Conservation (phyloP, 2,888 invertebrate species). For the Drosophila siamana region DNA sequence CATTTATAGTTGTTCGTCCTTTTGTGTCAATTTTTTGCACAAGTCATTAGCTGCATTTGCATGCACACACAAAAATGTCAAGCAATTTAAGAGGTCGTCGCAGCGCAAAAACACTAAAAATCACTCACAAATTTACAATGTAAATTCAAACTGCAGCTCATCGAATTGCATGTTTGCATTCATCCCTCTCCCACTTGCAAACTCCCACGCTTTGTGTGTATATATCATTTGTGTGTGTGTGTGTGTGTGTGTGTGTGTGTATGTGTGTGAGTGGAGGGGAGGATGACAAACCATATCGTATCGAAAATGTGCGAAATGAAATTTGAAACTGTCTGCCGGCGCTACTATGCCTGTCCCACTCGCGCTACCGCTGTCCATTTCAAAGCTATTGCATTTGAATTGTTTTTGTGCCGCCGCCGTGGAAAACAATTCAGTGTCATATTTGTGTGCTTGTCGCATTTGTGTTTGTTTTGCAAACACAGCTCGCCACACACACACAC, state of each 20-base stretch:
- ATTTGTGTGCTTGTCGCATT: constrained; percentile 56
- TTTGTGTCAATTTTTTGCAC: constrained; percentile 26
- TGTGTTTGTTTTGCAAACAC: constrained; percentile 60
- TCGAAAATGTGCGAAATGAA: constrained; percentile 72
- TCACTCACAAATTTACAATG: constrained; percentile 70
- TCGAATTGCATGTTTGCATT: constrained; percentile 55
- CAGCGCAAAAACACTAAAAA: constrained; percentile 54
- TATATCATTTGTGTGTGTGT: not conserved
- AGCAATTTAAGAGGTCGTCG: constrained; percentile 41
- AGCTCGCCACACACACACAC: constrained; percentile 1
- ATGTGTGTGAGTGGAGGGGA: not conserved
- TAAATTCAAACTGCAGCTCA: constrained; percentile 53
- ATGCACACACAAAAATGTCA: constrained; percentile 38
- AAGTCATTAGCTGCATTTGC: constrained; percentile 55
- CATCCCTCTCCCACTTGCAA: not conserved
- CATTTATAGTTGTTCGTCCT: not conserved
- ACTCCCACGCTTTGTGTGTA: not conserved
- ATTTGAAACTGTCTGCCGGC: constrained; percentile 58
- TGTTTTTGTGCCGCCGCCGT: constrained; percentile 48
- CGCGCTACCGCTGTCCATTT: constrained; percentile 23
- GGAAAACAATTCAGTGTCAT: constrained; percentile 76
- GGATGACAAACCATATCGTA: constrained; percentile 24
- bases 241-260: not conserved
- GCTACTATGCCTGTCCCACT: constrained; percentile 6
- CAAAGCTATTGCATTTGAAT: constrained; percentile 43